Conservation (phyloP, 2,113 vertebrate species). For the Petroica traversi region DNA sequence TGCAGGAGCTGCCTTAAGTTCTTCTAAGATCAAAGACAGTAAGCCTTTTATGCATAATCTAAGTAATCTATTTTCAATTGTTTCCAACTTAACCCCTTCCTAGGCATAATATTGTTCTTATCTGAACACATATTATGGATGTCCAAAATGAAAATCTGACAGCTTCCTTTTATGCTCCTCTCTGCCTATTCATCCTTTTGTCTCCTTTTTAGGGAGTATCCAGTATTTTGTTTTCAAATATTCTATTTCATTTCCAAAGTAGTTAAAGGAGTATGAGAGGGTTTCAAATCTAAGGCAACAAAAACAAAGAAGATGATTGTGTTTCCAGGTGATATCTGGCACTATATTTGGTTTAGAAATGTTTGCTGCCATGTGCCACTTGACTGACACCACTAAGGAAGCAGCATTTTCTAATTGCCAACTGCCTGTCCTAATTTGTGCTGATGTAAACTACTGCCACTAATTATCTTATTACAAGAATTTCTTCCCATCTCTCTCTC, state of each 20-base stretch:
- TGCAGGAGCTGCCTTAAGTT: neutral
- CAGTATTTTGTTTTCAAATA: neutral
- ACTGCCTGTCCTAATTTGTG: neutral
- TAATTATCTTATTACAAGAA: constrained; percentile 27
- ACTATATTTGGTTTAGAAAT: neutral
- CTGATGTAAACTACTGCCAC: neutral
- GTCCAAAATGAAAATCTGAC: neutral
- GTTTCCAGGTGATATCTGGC: neutral
- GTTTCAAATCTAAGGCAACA: neutral
- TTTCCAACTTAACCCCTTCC: neutral
- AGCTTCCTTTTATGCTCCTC: neutral
- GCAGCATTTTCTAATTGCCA: constrained; percentile 7
- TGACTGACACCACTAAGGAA: constrained; percentile 2
- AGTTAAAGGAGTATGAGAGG: neutral
- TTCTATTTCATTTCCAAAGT: neutral
- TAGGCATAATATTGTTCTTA: neutral
- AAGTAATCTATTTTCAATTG: neutral
- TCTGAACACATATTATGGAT: neutral
- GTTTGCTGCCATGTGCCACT: neutral
- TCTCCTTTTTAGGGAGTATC: neutral
- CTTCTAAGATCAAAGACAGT: neutral
- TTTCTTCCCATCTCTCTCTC: neutral
- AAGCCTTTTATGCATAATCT: neutral
- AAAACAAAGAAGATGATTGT: neutral
- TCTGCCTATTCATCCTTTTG: neutral